Evolutionary conservation across 2,113 vertebrate genomes (phyloP).

Genomic region (Mastomys natalensis): DNA sequence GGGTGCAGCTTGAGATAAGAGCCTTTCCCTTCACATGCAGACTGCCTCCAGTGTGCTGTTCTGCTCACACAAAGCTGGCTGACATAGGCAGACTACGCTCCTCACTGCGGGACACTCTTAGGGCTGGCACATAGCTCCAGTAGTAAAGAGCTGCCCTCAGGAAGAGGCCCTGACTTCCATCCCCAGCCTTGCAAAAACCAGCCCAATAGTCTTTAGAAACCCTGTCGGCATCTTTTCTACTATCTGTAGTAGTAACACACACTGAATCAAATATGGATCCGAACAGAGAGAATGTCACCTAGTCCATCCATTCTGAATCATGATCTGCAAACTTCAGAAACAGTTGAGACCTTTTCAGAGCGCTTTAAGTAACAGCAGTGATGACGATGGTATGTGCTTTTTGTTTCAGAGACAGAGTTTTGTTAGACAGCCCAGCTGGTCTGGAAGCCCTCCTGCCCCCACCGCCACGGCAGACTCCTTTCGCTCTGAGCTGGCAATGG

Average conservation of each 20-base stretch:
- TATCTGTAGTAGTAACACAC: not conserved
- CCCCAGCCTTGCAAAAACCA: not conserved
- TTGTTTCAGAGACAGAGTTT: not conserved
- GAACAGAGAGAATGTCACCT: not conserved
- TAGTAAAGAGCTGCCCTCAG: not conserved
- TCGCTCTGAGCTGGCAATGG: not conserved
- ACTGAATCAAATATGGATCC: not conserved
- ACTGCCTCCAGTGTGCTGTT: not conserved
- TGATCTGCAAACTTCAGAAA: not conserved
- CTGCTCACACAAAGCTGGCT: not conserved
- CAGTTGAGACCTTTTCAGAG: not conserved
- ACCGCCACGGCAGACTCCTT: too few relatives aligned
- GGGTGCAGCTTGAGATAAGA: too few relatives aligned
- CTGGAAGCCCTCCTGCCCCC: not conserved
- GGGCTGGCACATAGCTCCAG: not conserved
- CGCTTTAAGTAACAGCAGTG: not conserved
- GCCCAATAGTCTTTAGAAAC: conserved; percentile 20
- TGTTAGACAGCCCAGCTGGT: not conserved
- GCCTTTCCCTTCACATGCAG: not conserved
- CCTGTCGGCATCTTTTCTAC: not conserved
- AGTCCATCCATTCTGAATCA: not conserved
- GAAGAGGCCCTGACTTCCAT: not conserved
- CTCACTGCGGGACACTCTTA: not conserved
- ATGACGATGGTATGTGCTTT: not conserved
- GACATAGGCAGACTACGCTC: not conserved